Conservation (phyloP, 2,888 invertebrate genomes). For the Pseudoips prasinana region DNA sequence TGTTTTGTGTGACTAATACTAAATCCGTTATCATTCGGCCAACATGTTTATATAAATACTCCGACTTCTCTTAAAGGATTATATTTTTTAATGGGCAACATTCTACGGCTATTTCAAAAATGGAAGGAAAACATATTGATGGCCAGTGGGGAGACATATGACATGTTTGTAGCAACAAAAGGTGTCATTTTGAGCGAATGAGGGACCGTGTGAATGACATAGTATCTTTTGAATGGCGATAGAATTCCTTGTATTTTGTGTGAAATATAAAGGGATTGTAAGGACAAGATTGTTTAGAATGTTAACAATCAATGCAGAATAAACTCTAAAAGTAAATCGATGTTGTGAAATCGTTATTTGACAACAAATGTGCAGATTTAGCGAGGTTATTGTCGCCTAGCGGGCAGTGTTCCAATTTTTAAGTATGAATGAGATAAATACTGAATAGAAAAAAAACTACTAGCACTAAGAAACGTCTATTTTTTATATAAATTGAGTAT, state of each 20-base stretch:
- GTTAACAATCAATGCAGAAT: neutral
- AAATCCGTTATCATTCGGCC: conserved; percentile 25
- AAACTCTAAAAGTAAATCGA: neutral
- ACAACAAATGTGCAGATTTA: no score
- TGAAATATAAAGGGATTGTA: conserved; percentile 15
- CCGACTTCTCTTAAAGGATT: conserved; percentile 17
- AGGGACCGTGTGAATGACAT: conserved; percentile 26
- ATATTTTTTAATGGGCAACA: conserved; percentile 18
- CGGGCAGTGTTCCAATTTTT: no score
- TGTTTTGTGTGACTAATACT: conserved; percentile 10
- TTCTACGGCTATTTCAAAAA: conserved; percentile 16
- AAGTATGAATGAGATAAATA: no score
- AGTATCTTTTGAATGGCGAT: conserved; percentile 14
- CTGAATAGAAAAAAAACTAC: no score
- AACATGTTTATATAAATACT: conserved; percentile 21
- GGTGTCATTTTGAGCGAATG: conserved; percentile 19
- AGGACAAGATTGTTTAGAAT: neutral
- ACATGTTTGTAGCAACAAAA: conserved; percentile 30
- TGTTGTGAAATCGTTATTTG: no score
- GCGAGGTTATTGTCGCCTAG: no score
- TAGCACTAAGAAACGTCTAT: no score
- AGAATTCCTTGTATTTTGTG: conserved; percentile 4
- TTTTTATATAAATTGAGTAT: no score
- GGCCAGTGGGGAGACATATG: conserved; percentile 16
- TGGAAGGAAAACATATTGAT: conserved; percentile 20